These are phyloP conservation scores for Drosophila seguyi DNA, from an alignment of 1,140 invertebrate species.

Conservation along the genomic window DNA sequence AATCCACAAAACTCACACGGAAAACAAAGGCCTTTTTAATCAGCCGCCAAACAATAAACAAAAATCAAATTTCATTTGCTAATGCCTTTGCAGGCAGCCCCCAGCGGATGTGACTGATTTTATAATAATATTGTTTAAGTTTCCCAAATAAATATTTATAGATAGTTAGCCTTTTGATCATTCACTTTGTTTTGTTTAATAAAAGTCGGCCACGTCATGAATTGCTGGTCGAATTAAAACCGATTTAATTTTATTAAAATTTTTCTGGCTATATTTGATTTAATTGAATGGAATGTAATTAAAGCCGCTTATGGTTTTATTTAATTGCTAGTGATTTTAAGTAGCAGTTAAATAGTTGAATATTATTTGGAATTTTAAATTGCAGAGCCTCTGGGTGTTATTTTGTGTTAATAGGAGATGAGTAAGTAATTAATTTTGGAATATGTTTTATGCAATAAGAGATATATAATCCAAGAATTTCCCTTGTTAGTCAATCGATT, in stretches of 20 bases:
- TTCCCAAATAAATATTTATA: too few species aligned
- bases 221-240: too few species aligned
- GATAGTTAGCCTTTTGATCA: too few species aligned
- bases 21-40: conserved; percentile 22
- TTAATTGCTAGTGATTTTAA: not conserved
- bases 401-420: not conserved
- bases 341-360: not conserved
- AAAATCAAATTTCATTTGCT: conserved; percentile 54
- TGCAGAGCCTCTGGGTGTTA: not conserved
- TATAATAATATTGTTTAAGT: too few species aligned
- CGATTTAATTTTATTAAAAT: too few species aligned
- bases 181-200: too few species aligned
- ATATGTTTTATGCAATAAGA: not conserved
- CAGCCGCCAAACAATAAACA: conserved; percentile 30
- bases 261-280: too few species aligned
- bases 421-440: not conserved
- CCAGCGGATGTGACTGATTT: too few species aligned
- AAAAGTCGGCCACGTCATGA: too few species aligned
- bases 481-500: not conserved
- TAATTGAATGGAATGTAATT: conserved; percentile 4
- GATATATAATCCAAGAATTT: not conserved
- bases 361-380: not conserved
- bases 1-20: conserved; percentile 23
- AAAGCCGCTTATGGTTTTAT: not conserved
- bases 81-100: conserved; percentile 39